These are phyloP conservation scores for Dysmachus trigonus DNA, from an alignment of 2,888 invertebrate genomes.

Conservation along the genomic window DNA sequence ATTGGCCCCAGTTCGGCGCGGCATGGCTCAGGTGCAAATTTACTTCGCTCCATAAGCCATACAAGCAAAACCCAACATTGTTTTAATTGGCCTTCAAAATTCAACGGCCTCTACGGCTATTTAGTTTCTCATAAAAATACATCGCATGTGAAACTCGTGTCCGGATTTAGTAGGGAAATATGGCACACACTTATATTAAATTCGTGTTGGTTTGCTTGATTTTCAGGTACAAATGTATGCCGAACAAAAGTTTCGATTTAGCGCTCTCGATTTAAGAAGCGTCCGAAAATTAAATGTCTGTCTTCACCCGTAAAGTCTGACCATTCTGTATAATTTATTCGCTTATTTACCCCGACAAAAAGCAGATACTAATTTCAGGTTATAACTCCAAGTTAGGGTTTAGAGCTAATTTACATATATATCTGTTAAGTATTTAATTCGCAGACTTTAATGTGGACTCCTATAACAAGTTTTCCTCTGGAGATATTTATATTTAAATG, in stretches of 20 bases:
- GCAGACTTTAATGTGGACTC: not conserved
- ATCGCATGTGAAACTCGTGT: not conserved
- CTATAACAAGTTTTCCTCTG: not conserved
- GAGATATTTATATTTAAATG: too few relatives aligned
- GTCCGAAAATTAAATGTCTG: not conserved
- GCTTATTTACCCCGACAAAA: not conserved
- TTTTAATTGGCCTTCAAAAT: slow-evolving; percentile 8
- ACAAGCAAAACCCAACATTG: not conserved
- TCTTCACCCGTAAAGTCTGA: not conserved
- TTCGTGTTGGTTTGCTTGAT: not conserved
- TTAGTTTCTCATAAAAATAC: not conserved
- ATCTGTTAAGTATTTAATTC: not conserved
- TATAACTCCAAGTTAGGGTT: not conserved
- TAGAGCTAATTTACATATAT: not conserved
- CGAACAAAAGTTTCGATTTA: not conserved
- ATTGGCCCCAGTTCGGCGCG: not conserved
- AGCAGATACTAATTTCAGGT: not conserved
- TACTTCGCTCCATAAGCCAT: not conserved
- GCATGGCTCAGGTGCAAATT: not conserved
- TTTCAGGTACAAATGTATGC: not conserved
- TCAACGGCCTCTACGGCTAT: not conserved
- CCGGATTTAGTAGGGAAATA: not conserved
- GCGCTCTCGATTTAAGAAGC: too few relatives aligned
- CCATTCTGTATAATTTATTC: not conserved
- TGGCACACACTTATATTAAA: not conserved